Evolutionary conservation across 2,888 invertebrate genomes (phyloP), one percentile per base, ranked within the genome.

Genomic region (Gymnoscelis rufifasciata): DNA sequence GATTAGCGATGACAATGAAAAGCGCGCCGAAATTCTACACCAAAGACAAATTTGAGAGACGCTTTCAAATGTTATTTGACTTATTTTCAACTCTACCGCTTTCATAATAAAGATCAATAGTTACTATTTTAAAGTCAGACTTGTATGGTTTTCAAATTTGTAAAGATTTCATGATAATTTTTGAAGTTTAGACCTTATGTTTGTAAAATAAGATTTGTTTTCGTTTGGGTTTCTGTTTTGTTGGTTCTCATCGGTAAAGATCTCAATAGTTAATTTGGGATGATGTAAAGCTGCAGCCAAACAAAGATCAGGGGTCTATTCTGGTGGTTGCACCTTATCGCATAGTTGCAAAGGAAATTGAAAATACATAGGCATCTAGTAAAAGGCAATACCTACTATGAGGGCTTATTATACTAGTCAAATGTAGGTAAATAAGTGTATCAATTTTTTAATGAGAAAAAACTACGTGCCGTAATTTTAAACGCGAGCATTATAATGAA

Each of bases 1-100:
- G 71, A 72, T 71, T 72, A 71, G 59, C 59, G 54, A 41, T 54
- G 51, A 68, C 67, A 69, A 70, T 56, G 54, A 64, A 61, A 47
- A 48, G 31, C 44, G 51, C 52, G 54, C 30, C 55, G 46, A 45
- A 51, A 55, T 47, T 54, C 48, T 56, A 43, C 38, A 47, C 51
- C 29, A 38, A 1, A 33, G 19, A 38, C 42, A 45, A 49, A 11
- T 6, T 15, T 29, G 11, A 28, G 6, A 24, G 10, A 24, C 19
- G 8, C 35, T 42, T 10, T 30, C 35, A 45, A 26, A 5, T 29
- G 12, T n/a, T 13, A 7, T 7, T 13, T 10, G n/a, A 1, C 2
- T 8, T 10, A 35, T 30, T 50, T 42, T 38, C n/a, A 13, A 28
- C 41, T 33, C 5, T 50, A 35, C 12, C 1, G 0, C 19, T 1